Evolutionary conservation across 2,797 vertebrate genomes (phyloP).

Genomic region (Agapornis canus): DNA sequence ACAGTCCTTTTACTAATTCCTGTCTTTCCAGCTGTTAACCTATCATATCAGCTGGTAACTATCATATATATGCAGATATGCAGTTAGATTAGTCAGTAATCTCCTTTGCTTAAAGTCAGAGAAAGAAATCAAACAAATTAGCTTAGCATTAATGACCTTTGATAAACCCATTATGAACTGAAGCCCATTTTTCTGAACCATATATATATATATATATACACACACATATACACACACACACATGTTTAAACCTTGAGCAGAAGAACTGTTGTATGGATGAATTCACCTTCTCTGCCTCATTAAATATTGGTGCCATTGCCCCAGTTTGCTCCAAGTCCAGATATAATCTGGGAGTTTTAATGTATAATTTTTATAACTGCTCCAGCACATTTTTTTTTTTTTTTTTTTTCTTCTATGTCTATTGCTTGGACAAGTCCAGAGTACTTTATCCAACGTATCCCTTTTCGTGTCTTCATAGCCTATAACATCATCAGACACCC

Average conservation of each 20-base stretch:
- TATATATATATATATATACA: not conserved
- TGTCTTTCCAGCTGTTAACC: not conserved
- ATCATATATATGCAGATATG: not conserved
- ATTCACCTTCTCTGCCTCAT: not conserved
- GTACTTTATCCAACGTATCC: not conserved
- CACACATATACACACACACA: too few relatives aligned
- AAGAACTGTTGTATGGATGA: not conserved
- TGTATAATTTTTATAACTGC: not conserved
- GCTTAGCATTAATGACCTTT: not conserved
- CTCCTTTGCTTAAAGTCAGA: not conserved
- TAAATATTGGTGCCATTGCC: rapidly evolving
- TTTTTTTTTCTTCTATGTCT: not conserved
- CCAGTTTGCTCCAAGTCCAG: not conserved
- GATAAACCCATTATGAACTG: not conserved
- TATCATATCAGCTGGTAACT: not conserved
- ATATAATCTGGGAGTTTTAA: not conserved
- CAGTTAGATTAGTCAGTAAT: not conserved
- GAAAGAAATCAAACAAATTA: not conserved
- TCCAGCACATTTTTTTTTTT: not conserved
- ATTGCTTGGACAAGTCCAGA: not conserved
- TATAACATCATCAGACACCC: not conserved
- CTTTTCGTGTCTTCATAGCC: not conserved
- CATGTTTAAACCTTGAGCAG: not conserved
- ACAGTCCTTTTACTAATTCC: not conserved
- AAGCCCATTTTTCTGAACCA: not conserved